Base-by-base conservation (phyloP, 2,797 vertebrate genomes). In the Gambusia yucatana region DNA sequence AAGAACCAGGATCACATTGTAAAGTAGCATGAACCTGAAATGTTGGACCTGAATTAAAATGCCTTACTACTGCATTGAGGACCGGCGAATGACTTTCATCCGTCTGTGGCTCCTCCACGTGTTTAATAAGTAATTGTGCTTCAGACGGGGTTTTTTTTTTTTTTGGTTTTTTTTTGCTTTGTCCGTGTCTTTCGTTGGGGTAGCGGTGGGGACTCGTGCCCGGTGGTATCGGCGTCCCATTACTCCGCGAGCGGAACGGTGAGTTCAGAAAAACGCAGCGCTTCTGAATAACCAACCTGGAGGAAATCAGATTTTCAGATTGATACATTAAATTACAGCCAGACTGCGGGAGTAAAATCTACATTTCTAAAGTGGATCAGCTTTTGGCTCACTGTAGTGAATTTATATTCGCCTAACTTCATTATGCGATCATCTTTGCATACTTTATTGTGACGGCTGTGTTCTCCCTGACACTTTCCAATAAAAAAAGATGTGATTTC, bases 401-500 rank as follows among this genome's bases (percentile, higher is more conserved):
- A 78, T 92, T 73, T 76, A 59, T 76, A 85, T 92, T 89, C 87
- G 83, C 75, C 82, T 43, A 76, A 88, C 90, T 89, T 93, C 85
- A 90, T 91, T 87, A 78, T 89, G 87, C 86, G 86, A 81, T 85
- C 81, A 82, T 72, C 82, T 93, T 87, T 91, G 86, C 90, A 93
- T 89, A 88, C 80, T 81, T 88, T 85, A 86, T 91, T 93, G 88
- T 90, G 80, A 83, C 33, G 75, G 83, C 82, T 85, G 84, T 44
- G 59, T 84, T 87, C 80, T 88, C 86, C 83, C 81, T 80, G 79
- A 90, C 80, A 81, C 83, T 87, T 91, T 92, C 83, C 84, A 92
- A 92, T 93, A 55, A 55, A 52, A 52, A 90, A 91, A 89, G 39
- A 81, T 90, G 89, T 89, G 88, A 87, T 86, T 90, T 87, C 81